phyloP scores from a whole-genome alignment of 2,888 invertebrate species.

The Hylaea fasciaria region DNA sequence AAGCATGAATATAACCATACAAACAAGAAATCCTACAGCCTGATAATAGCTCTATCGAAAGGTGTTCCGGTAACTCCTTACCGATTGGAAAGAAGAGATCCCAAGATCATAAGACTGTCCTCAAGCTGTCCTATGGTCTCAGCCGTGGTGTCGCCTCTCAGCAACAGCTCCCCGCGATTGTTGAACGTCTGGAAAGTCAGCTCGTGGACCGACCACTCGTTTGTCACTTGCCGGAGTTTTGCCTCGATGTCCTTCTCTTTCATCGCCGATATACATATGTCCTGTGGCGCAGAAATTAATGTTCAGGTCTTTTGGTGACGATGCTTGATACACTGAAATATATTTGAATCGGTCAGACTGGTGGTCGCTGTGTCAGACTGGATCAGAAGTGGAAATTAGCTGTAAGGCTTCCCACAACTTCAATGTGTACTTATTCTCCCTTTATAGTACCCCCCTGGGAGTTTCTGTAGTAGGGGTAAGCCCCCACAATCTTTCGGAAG shows the following conservation, averaged over 20 bases:
- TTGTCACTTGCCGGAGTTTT: slow-evolving; percentile 96
- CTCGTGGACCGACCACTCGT: slow-evolving; percentile 97
- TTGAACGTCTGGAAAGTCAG: slow-evolving; percentile 97
- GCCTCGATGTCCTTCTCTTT: slow-evolving; percentile 99
- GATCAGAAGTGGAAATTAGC: too few relatives aligned
- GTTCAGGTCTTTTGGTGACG: too few relatives aligned
- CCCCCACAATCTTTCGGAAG: too few relatives aligned
- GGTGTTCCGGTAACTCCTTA: slow-evolving; percentile 50
- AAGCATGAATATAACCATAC: not conserved
- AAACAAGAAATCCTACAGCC: too few relatives aligned
- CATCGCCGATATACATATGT: slow-evolving; percentile 99
- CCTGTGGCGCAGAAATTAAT: slow-evolving; percentile 75
- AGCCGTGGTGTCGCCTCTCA: slow-evolving; percentile 97
- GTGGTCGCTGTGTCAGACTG: too few relatives aligned
- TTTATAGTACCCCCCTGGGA: too few relatives aligned
- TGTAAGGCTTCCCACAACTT: too few relatives aligned
- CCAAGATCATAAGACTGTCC: slow-evolving; percentile 98
- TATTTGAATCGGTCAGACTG: too few relatives aligned
- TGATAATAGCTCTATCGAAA: too few relatives aligned
- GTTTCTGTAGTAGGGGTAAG: too few relatives aligned
- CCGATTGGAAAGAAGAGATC: slow-evolving; percentile 96
- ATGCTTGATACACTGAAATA: too few relatives aligned
- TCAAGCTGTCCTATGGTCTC: slow-evolving; percentile 97
- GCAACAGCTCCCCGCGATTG: slow-evolving; percentile 95
- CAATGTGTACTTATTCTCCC: too few relatives aligned